Percentiles rank a stretch among this genome's conserved stretches.
These are phyloP conservation scores for Lepidurus couesii DNA, from an alignment of 1,140 invertebrate genomes.

Conservation along the genomic window DNA sequence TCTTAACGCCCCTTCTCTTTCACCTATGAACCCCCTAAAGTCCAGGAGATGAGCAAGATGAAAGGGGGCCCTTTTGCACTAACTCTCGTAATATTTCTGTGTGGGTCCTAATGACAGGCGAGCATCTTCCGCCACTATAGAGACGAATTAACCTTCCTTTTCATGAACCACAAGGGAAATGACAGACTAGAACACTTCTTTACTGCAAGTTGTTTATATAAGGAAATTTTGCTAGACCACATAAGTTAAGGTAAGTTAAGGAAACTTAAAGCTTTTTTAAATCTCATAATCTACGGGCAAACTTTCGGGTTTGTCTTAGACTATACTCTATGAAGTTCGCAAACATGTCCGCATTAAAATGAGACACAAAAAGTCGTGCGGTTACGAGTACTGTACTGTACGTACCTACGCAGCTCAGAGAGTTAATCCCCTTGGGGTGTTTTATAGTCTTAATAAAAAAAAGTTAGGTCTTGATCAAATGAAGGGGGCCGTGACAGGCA, in stretches of 20 bases:
- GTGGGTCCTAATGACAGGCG: not conserved
- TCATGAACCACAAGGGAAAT: not conserved
- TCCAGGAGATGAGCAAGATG: not conserved
- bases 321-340: not conserved
- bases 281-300: no score
- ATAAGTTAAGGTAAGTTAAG: no score
- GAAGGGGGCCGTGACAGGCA: conserved; percentile 12
- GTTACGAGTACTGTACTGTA: not conserved
- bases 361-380: not conserved
- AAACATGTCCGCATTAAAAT: conserved; percentile 11
- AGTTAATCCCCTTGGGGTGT: not conserved
- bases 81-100: not conserved
- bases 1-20: not conserved
- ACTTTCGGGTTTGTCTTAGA: no score
- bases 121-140: not conserved
- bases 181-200: not conserved
- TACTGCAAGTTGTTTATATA: not conserved
- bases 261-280: no score
- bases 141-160: not conserved
- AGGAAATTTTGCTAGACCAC: not conserved
- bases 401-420: no score
- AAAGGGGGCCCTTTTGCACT: not conserved
- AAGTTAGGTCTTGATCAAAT: conserved; percentile 13
- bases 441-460: conserved; percentile 4
- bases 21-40: not conserved